Evolutionary conservation across 2,113 vertebrate species (phyloP).

Genomic region (Nycticryphes semicollaris): DNA sequence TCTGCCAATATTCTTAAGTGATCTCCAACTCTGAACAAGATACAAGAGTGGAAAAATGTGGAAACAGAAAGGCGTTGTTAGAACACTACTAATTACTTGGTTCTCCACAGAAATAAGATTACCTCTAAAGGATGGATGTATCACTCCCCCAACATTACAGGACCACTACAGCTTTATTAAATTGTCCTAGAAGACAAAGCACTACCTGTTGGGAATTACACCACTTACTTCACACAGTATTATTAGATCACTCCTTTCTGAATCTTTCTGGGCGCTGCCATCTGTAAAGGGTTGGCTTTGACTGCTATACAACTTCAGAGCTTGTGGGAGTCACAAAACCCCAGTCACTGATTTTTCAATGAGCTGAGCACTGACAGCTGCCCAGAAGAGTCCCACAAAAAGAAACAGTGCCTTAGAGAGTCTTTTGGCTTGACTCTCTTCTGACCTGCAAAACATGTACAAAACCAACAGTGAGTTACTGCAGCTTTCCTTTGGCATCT

Average conservation of each 20-base stretch:
- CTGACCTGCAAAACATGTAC: neutral
- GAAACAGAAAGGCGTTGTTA: neutral
- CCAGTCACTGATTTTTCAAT: neutral
- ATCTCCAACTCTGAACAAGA: neutral
- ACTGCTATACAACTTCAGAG: neutral
- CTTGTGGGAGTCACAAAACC: neutral
- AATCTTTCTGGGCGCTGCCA: neutral
- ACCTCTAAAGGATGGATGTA: neutral
- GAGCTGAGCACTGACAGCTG: neutral
- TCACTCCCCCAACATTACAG: neutral
- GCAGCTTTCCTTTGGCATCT: neutral
- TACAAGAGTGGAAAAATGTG: neutral
- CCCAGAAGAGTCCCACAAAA: neutral
- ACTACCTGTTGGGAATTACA: neutral
- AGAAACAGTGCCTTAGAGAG: neutral
- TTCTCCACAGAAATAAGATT: neutral
- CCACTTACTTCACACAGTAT: neutral
- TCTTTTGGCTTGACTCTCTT: neutral
- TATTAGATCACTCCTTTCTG: neutral
- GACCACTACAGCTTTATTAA: neutral
- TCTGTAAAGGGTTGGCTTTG: neutral
- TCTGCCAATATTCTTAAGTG: neutral
- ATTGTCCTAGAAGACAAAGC: neutral
- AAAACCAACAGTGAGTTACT: neutral
- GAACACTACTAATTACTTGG: neutral